Evolutionary conservation across 2,888 invertebrate species (phyloP), one percentile per base, ranked within the genome.

Genomic region (Lasius fuliginosus): DNA sequence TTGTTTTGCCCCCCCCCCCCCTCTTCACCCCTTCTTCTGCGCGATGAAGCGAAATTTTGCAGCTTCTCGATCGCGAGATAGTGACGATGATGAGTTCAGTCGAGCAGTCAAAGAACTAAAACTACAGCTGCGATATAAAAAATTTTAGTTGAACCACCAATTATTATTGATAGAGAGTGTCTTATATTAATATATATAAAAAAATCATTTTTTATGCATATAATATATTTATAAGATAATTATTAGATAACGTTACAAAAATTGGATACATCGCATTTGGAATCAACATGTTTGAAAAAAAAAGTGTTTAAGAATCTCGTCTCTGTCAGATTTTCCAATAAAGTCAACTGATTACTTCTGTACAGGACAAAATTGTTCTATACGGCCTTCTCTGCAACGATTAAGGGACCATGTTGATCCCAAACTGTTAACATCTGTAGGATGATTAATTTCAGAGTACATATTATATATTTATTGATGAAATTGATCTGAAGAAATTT

Each of bases 21-120:
- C 15, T 8, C 18, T 3, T 0, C 46, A 0, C n/a, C 53, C 6
- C 18, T 0, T 56, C 46, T 58, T 56, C 46, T 58, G 6, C 27
- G 65, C 27, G 42, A 27, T 33, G 8, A 42, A 23, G 33, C 71
- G 42, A 71, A 79, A 71, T 71, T 53, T 79, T 30, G 2, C 23
- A 60, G 71, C 58, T 71, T 46, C 60, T 12, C 46, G 73, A 81
- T 81, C 23, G 36, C 46, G 23, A 79, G 12, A 53, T 53, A 27
- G 33, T n/a, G 33, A 60, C 40, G 60, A 73, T 81, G 60, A 60
- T 30, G 46, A 60, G 36, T 46, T 8, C 71, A 8, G 12, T 58
- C 27, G 12, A 68, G 5, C 11, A 11, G 36, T 27, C 5, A 23
- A 36, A 62, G 30, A 23, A 6, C n/a, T 9, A 11, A 27, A 11